Evolutionary conservation across 2,888 invertebrate genomes (phyloP).

Genomic region (Tiliacea aurago): DNA sequence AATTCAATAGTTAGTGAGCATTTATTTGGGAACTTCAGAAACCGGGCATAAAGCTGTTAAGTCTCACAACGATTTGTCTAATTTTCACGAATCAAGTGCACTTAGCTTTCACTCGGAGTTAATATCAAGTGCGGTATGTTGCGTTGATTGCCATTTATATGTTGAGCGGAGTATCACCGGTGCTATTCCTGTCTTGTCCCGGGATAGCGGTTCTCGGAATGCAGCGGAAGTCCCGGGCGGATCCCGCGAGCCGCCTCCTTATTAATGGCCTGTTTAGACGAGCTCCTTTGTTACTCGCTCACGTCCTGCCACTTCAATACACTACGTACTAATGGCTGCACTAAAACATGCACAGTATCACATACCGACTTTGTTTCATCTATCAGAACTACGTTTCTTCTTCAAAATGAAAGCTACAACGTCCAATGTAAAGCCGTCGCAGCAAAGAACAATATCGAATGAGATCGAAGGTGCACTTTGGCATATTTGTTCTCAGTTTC

Average conservation of each 20-base stretch:
- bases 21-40: too few species aligned
- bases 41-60: slow-evolving; percentile 6
- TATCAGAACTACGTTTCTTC: slow-evolving; percentile 39
- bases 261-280: slow-evolving; percentile 90
- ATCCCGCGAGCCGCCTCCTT: slow-evolving; percentile 87
- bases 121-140: slow-evolving; percentile 46
- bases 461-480: slow-evolving; percentile 72
- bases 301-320: slow-evolving; percentile 84
- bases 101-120: slow-evolving; percentile 40
- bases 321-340: slow-evolving; percentile 67
- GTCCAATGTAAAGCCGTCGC: slow-evolving; percentile 60
- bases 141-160: slow-evolving; percentile 79
- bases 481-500: slow-evolving; percentile 80
- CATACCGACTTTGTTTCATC: slow-evolving; percentile 58
- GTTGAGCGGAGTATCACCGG: slow-evolving; percentile 73
- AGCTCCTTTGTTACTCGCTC: slow-evolving; percentile 88
- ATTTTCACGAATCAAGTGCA: slow-evolving; percentile 18
- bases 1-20: too few species aligned
- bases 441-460: slow-evolving; percentile 68
- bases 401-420: slow-evolving; percentile 70
- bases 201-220: slow-evolving; percentile 86
- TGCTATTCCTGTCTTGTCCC: slow-evolving; percentile 88
- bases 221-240: slow-evolving; percentile 87
- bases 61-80: background rate
- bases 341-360: slow-evolving; percentile 63